phyloP scores from a whole-genome alignment of 2,797 vertebrate genomes.

The Cetoscarus ocellatus region DNA sequence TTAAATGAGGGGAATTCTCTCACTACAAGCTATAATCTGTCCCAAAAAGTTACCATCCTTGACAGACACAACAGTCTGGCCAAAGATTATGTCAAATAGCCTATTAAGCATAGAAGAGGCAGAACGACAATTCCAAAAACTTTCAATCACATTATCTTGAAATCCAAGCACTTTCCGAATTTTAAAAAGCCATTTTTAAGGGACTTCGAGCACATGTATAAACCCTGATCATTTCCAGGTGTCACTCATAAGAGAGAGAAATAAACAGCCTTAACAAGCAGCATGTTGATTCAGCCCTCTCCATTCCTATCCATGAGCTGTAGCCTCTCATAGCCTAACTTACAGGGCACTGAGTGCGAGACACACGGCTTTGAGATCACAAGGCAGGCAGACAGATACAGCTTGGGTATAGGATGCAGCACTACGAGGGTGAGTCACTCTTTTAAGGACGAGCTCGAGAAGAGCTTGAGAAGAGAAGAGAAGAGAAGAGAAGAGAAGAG shows the following conservation, averaged over 20 bases:
- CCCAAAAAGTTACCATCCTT: too few relatives aligned
- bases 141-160: too few relatives aligned
- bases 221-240: conserved; percentile 1
- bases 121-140: too few relatives aligned
- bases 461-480: too few relatives aligned
- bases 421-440: conserved; percentile 56
- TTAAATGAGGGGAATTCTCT: too few relatives aligned
- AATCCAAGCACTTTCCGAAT: too few relatives aligned
- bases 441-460: conserved; percentile 29
- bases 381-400: conserved; percentile 51
- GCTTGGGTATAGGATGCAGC: conserved; percentile 33
- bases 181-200: too few relatives aligned
- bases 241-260: conserved; percentile 9
- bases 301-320: conserved; percentile 17
- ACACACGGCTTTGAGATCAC: conserved; percentile 56
- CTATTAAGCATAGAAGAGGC: too few relatives aligned
- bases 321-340: conserved; percentile 37
- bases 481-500: conserved; percentile 22
- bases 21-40: too few relatives aligned
- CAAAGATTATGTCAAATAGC: too few relatives aligned
- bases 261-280: conserved; percentile 18
- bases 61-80: too few relatives aligned
- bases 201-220: too few relatives aligned
- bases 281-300: conserved; percentile 37
- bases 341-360: conserved; percentile 15